phyloP scores from a whole-genome alignment of 2,113 vertebrate species.

The Loxodonta africana region DNA sequence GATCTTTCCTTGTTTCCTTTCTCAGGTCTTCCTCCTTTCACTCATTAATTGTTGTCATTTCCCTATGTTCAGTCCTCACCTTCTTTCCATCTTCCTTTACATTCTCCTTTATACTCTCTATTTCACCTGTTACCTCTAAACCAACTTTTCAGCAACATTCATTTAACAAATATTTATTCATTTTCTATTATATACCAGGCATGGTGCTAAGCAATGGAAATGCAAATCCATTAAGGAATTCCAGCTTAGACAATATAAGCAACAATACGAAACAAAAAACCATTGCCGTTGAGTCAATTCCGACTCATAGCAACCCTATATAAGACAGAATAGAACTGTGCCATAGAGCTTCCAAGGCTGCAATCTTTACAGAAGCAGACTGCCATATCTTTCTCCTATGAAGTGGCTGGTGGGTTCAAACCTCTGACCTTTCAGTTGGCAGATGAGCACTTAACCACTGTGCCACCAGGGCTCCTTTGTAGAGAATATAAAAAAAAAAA shows the following conservation, averaged over 20 bases:
- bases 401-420: too few species aligned
- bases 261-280: too few species aligned
- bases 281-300: too few species aligned
- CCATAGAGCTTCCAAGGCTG: too few species aligned
- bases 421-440: too few species aligned
- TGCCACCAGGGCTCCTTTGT: too few species aligned
- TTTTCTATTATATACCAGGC: background rate
- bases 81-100: background rate
- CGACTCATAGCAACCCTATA: too few species aligned
- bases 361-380: too few species aligned
- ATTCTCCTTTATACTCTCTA: background rate
- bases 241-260: background rate
- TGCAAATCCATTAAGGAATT: background rate
- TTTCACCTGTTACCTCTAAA: constrained; percentile 1
- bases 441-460: too few species aligned
- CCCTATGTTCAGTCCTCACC: background rate
- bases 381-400: too few species aligned
- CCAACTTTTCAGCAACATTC: background rate
- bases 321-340: too few species aligned
- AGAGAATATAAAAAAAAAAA: too few species aligned
- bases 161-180: constrained; percentile 30
- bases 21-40: background rate
- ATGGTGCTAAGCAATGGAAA: constrained; percentile 36
- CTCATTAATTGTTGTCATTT: background rate
- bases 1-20: background rate